A percentile compares a stretch with the other conserved stretches of the same genome.
These are phyloP conservation scores for Temnopleurus reevesii DNA, from an alignment of 53 echinoderm and acorn worm species.

Conservation along the genomic window DNA sequence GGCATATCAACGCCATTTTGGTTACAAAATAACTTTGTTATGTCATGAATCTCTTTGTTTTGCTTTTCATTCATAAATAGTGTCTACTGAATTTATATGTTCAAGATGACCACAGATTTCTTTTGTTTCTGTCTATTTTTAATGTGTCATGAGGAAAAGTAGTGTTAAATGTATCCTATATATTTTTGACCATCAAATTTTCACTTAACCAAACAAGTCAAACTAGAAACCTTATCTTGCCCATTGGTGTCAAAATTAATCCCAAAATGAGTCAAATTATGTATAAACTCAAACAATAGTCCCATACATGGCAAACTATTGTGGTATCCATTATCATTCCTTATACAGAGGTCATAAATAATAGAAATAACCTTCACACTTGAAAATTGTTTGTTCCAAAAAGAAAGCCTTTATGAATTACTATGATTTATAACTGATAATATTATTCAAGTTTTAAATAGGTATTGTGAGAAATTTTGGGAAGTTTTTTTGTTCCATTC, in stretches of 20 bases:
- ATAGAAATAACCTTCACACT: not conserved
- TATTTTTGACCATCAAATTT: too few species aligned
- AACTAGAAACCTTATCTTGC: not conserved
- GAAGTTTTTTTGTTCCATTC: not conserved
- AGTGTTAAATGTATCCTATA: too few species aligned
- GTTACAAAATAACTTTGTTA: too few species aligned
- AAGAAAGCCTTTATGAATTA: not conserved
- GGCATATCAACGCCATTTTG: too few species aligned
- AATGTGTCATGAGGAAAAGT: too few species aligned
- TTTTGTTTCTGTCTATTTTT: too few species aligned
- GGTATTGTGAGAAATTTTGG: not conserved
- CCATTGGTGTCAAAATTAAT: not conserved
- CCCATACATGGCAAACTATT: not conserved
- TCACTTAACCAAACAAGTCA: not conserved
- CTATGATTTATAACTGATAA: not conserved
- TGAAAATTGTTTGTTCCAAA: not conserved
- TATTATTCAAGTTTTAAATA: slow-evolving; percentile 3
- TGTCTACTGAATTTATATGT: too few species aligned
- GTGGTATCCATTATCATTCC: not conserved
- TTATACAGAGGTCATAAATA: not conserved
- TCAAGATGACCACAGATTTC: too few species aligned
- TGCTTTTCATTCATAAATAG: too few species aligned
- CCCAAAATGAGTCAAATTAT: not conserved
- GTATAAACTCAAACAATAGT: not conserved
- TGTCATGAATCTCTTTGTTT: too few species aligned